Percentiles rank a stretch among this genome's conserved stretches.
Conservation (phyloP, 2,888 invertebrate genomes). For the Syrista parreyssii region DNA sequence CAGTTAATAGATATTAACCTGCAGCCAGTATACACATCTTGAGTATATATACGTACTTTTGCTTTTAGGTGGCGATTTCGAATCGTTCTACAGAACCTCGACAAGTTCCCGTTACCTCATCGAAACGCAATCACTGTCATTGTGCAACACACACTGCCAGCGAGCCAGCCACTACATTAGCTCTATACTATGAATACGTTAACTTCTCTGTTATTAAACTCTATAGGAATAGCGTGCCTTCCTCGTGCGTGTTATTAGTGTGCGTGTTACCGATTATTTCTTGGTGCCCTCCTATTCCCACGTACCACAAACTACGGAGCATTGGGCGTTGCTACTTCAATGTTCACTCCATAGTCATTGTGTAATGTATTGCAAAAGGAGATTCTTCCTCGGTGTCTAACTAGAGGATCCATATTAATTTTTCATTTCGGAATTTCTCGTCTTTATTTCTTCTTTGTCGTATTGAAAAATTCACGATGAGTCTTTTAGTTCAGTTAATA, state of each 20-base stretch:
- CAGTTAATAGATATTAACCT: not conserved
- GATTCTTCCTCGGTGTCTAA: not conserved
- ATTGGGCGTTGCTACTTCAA: not conserved
- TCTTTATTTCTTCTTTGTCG: not conserved
- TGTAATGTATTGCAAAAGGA: not conserved
- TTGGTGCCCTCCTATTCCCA: not conserved
- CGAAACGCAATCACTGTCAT: conserved; percentile 4
- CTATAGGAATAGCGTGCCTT: not conserved
- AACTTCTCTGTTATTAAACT: not conserved
- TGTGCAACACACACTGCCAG: not conserved
- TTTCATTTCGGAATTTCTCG: not conserved
- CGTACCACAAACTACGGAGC: not conserved
- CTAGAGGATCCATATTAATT: not conserved
- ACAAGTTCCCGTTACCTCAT: conserved; percentile 1
- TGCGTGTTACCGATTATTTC: not conserved
- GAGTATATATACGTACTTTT: not conserved
- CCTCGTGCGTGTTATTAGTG: not conserved
- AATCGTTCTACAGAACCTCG: not conserved
- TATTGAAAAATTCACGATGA: not conserved
- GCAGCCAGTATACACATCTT: not conserved
- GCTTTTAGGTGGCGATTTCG: not conserved
- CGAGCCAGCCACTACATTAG: not conserved
- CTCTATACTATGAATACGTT: not conserved
- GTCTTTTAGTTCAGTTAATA: not conserved
- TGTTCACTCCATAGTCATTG: not conserved